phyloP scores from a whole-genome alignment of 2,888 invertebrate genomes.

The Calameuta filiformis region DNA sequence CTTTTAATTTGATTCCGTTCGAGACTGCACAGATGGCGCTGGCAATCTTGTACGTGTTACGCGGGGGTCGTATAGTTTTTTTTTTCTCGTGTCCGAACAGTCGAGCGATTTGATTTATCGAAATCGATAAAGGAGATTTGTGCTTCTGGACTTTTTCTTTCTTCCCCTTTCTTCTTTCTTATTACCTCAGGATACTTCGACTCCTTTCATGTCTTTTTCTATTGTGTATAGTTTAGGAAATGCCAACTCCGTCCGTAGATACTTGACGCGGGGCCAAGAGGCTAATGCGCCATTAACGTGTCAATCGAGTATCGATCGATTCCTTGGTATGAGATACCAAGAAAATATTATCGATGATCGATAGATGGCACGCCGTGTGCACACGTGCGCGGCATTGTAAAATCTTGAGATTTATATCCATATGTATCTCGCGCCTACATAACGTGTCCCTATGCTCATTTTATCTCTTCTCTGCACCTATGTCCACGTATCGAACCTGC shows the following conservation, averaged over 20 bases:
- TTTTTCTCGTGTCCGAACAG: background rate
- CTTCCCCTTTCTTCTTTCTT: no score
- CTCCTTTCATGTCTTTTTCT: background rate
- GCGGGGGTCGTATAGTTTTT: background rate
- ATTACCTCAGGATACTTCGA: background rate
- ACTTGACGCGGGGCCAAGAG: background rate
- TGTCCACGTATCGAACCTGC: background rate
- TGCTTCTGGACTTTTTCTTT: background rate
- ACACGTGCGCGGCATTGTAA: background rate
- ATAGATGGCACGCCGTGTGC: background rate
- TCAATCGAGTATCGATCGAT: conserved; percentile 2
- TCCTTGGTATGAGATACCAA: background rate
- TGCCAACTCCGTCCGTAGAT: background rate
- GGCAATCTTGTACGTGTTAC: background rate
- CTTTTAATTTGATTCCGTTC: background rate
- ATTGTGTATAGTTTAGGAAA: background rate
- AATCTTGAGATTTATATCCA: background rate
- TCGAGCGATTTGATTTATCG: background rate
- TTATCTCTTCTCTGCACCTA: background rate
- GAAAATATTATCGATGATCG: background rate
- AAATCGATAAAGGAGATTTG: background rate
- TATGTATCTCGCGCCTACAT: background rate
- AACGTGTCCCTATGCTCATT: background rate
- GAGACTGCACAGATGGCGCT: background rate
- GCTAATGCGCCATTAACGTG: conserved; percentile 1